Conservation (phyloP, 2,888 invertebrate genomes). For the Chloromyia formosa region DNA sequence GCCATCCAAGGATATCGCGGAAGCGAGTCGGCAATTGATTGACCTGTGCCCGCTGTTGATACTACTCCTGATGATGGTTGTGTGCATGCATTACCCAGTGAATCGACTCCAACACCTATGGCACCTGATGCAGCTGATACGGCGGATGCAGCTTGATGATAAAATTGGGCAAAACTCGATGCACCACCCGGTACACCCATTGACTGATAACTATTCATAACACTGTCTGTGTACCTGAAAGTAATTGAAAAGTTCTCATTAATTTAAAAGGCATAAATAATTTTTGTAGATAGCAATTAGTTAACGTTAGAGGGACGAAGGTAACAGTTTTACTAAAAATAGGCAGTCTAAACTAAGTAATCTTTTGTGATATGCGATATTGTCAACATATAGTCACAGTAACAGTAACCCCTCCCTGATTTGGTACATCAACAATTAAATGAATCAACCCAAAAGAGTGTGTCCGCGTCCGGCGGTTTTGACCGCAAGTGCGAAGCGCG, state of each 20-base stretch:
- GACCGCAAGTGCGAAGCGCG: too few species aligned
- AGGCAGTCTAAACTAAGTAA: too few species aligned
- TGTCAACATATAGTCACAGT: too few species aligned
- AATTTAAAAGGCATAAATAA: constrained; percentile 45
- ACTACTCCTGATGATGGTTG: constrained; percentile 73
- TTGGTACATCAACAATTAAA: too few species aligned
- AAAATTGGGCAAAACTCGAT: constrained; percentile 79
- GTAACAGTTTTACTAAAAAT: too few species aligned
- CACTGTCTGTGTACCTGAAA: constrained; percentile 63
- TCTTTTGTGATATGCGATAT: too few species aligned
- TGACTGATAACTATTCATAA: constrained; percentile 65
- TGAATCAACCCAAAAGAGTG: too few species aligned
- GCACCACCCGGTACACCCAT: constrained; percentile 65
- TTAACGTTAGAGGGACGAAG: too few species aligned
- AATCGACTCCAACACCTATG: constrained; percentile 77
- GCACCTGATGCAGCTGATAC: constrained; percentile 79
- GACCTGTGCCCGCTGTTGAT: constrained; percentile 72
- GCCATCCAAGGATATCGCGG: constrained; percentile 97
- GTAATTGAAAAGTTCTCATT: too few species aligned
- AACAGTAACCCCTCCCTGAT: too few species aligned
- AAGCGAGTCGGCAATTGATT: constrained; percentile 85
- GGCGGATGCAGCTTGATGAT: constrained; percentile 81
- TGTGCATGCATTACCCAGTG: constrained; percentile 82
- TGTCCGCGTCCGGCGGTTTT: too few species aligned
- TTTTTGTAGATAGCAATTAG: constrained; percentile 39